Base-by-base conservation (phyloP, 2,113 vertebrate species). In the Antechinus stuartii region DNA sequence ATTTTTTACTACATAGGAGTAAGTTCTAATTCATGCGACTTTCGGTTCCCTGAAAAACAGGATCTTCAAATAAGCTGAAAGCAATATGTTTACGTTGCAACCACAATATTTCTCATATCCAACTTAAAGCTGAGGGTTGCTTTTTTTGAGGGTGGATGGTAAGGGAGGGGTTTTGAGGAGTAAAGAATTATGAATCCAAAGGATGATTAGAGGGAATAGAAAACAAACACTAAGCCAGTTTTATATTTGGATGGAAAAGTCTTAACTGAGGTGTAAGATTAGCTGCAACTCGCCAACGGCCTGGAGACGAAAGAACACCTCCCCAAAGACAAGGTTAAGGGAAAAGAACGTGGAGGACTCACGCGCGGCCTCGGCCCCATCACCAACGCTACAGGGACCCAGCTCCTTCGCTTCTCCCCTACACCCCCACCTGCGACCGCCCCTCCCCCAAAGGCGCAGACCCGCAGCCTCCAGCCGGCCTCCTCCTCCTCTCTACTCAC, bases 21-120 rank as follows among this genome's bases (percentile, higher is more conserved):
- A n/a, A 42, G 35, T 90, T 92, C 53, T 92, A 95, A 91, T 94
- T 95, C 95, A 95, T 93, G 91, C 89, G 10, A 53, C 68, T 90
- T 90, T 0, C 53, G 54, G 68, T 2, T 26, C 53, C 22, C 57
- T n/a, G 19, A 22, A 84, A 76, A 76, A 22, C 7, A 76, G 6
- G 35, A 42, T 22, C 35, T 76, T 19, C 35, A 0, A 22, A 76
- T n/a, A 76, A 42, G 16, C 35, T 2, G 68, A 84, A 84, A 42
- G 68, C 68, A 16, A 61, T 2, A 30, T 35, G 57, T 61, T 61
- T 61, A 61, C 57, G 27, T 12, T 30, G 57, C 30, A 35, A 68
- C 27, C 57, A 68, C 26, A 30, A 11, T 10, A 27, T 27, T 27
- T 35, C 27, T 14, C 57, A 35, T 10, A 14, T 27, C 30, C 57